Percentiles rank a stretch among this genome's conserved stretches.
phyloP scores from a whole-genome alignment of 1,140 invertebrate species.

The Aphidius gifuensis region DNA sequence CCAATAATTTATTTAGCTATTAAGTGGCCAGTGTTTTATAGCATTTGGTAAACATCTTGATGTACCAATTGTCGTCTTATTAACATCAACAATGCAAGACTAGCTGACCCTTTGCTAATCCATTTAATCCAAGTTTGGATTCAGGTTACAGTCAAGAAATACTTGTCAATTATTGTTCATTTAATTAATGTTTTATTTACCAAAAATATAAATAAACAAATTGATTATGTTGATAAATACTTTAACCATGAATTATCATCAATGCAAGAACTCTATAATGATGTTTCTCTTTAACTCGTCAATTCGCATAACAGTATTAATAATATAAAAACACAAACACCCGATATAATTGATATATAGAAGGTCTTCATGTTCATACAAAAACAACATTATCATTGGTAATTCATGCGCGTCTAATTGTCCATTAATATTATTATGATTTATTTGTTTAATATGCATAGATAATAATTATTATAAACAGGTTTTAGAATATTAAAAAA shows the following conservation, averaged over 20 bases:
- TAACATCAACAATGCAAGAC: slow-evolving; percentile 56
- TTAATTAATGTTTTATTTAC: slow-evolving; percentile 25
- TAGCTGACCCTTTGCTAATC: slow-evolving; percentile 62
- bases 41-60: slow-evolving; percentile 59
- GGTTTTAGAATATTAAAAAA: slow-evolving; percentile 54
- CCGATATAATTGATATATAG: slow-evolving; percentile 60
- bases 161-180: slow-evolving; percentile 32
- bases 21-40: slow-evolving; percentile 49
- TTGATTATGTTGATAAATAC: slow-evolving; percentile 37
- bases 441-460: background rate
- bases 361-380: slow-evolving; percentile 56
- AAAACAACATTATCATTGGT: slow-evolving; percentile 28
- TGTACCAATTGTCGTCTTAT: slow-evolving; percentile 58
- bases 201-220: slow-evolving; percentile 27
- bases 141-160: slow-evolving; percentile 58
- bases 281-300: slow-evolving; percentile 51
- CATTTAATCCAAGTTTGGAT: slow-evolving; percentile 52
- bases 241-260: slow-evolving; percentile 50
- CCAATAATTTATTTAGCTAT: slow-evolving; percentile 29
- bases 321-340: slow-evolving; percentile 49
- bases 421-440: no score
- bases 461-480: background rate
- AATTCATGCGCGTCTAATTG: slow-evolving; percentile 16
- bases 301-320: slow-evolving; percentile 59
- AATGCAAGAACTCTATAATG: slow-evolving; percentile 34